phyloP scores from a whole-genome alignment of 2,888 invertebrate species.

The Drosophila dives region DNA sequence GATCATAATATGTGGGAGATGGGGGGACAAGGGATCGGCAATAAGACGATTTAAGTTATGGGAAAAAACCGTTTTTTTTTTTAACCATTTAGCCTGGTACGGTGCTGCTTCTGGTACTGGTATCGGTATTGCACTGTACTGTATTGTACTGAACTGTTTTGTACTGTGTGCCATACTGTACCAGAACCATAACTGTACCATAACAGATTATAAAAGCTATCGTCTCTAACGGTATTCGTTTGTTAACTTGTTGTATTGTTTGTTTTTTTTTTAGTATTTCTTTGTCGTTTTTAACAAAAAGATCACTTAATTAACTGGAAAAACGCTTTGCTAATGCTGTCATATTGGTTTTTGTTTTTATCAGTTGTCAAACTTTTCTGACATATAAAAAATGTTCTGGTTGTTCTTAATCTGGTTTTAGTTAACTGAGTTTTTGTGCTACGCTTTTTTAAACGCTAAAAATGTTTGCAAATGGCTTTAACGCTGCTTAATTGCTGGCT shows the following conservation, averaged over 20 bases:
- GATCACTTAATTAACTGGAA: constrained; percentile 57
- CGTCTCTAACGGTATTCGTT: constrained; percentile 7
- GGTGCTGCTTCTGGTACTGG: not conserved
- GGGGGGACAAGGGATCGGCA: not conserved
- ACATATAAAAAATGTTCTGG: constrained; percentile 57
- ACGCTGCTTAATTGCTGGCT: constrained; percentile 53
- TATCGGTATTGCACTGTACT: not conserved
- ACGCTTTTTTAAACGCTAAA: constrained; percentile 68
- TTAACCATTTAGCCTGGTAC: not conserved
- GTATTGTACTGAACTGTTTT: not conserved
- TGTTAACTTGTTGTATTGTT: not conserved
- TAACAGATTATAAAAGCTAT: constrained; percentile 13
- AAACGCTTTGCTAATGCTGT: constrained; percentile 68
- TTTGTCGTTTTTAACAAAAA: constrained; percentile 45
- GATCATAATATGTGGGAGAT: constrained; percentile 11
- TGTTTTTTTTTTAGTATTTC: constrained; percentile 13
- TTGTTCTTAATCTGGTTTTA: constrained; percentile 8
- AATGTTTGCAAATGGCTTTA: constrained; percentile 63
- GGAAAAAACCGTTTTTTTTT: not conserved
- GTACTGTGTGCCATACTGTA: not conserved
- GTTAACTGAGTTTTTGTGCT: constrained; percentile 70
- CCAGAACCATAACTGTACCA: constrained; percentile 1
- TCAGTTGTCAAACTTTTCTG: constrained; percentile 39
- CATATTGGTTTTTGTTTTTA: constrained; percentile 18
- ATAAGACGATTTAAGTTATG: constrained; percentile 1